These are phyloP conservation scores for Apodemus sylvaticus DNA, from an alignment of 2,113 vertebrate genomes.

Conservation along the genomic window DNA sequence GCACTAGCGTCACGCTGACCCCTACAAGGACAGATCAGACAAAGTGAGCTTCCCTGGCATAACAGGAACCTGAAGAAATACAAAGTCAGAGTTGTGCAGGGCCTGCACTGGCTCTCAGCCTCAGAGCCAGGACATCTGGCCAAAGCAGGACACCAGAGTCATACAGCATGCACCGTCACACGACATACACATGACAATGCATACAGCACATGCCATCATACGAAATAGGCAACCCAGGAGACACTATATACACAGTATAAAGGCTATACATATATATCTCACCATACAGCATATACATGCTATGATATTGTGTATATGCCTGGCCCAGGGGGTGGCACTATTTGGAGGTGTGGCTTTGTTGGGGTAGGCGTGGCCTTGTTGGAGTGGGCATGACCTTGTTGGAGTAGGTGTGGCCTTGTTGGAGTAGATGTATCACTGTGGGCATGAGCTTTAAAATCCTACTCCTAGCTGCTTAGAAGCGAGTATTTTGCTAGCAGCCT, in stretches of 20 bases:
- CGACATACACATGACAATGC: background rate
- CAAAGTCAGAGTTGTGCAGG: no score
- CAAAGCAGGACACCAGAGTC: background rate
- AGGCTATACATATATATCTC: background rate
- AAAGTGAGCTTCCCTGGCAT: rapidly evolving
- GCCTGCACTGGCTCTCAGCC: background rate
- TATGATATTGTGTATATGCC: no score
- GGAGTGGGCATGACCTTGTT: no score
- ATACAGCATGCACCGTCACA: background rate
- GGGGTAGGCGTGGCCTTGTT: no score
- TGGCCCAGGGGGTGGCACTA: no score
- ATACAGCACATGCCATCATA: background rate
- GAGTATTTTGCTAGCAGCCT: no score
- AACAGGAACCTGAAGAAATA: background rate
- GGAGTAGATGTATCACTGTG: no score
- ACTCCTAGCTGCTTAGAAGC: no score
- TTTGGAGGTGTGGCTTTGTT: no score
- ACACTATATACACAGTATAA: background rate
- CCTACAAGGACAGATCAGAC: background rate
- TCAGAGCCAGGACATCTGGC: background rate
- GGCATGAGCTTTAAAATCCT: no score
- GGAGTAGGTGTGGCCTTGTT: no score
- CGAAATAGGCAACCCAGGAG: background rate
- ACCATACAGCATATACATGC: background rate
- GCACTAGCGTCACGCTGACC: background rate